Base-by-base conservation (phyloP, 1,140 invertebrate genomes). In the Ruditapes philippinarum region DNA sequence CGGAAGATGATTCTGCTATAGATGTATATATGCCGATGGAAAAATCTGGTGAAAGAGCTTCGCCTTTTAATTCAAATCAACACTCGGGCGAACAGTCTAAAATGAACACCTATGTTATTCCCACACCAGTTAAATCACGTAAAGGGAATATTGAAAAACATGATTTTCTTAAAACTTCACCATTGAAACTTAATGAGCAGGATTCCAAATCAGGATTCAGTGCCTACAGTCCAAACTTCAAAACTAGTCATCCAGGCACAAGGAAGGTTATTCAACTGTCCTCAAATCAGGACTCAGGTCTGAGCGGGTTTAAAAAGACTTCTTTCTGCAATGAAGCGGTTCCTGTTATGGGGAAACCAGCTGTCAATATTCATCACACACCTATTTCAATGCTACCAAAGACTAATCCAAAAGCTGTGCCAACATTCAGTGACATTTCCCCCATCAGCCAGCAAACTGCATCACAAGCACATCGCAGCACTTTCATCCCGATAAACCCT, bases 361-460 rank as follows among this genome's bases (percentile, higher is more conserved):
- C 38, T 54, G 68, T 31, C 57, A 31, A 12, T 49, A 17, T 28
- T 62, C 25, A 36, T 36, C 74, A 40, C 25, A 62, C 74, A 33
- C 54, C 84, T 38, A 28, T 42, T 28, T 28, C 74, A 28, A 42
- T 40, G 45, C 60, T 88, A 11, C 60, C 38, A 65, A 80, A 88
- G 33, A 80, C 51, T 19, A 79, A 79, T 65, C 74, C 85, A 19
- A 88, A 88, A 88, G 85, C 85, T 36, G 85, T 88, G 51, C 85
- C 85, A 79, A 88, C 76, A 68, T 80, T 88, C 28, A 88, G 85
- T 49, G 80, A 88, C 60, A 88, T 88, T 51, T 88, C 85, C 42
- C 85, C 85, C 22, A 88, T 88, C 11, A 70, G 54, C 33, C 84
- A 86, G 28, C 84, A 86, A 45, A 25, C 2, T 45, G 38, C 42